Base-by-base conservation (phyloP, 1,140 invertebrate genomes). In the Ganaspis sp. region DNA sequence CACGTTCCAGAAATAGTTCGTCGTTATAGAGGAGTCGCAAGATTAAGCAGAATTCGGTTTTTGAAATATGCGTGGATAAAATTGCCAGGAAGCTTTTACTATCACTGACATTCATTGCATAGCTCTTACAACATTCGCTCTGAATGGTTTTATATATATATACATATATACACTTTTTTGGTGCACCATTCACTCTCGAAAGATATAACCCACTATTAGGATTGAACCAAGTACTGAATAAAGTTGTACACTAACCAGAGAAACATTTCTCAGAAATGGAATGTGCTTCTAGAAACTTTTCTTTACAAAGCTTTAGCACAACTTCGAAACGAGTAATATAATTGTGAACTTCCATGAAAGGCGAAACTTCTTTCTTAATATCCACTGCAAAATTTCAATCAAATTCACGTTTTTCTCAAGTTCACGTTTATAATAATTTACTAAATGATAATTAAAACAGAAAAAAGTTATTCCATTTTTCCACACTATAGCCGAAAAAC, bases 241-340 rank as follows among this genome's bases (percentile, higher is more conserved):
- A 64, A 64, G 58, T 64, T 11, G 58, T 64, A 64, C 11, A 29
- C 23, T 29, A 64, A n/a, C 23, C 23, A 64, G 23, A 58, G 21
- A 64, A 64, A 64, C 58, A 26, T 64, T 64, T 64, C 58, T 29
- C 12, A 64, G 58, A 26, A 64, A 64, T 64, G 58, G 58, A 64
- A 64, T 64, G 23, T 64, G 8, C 58, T 11, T 26, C 58, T 8
- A 64, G 58, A 64, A 64, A 64, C 58, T 64, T 64, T 64, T 64
- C 58, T 64, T 29, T 64, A 64, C 29, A 3, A 17, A 64, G 58
- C 58, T 64, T 64, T 64, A 64, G 23, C 23, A 29, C 29, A 64
- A 64, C 58, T 34, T n/a, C 58, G 23, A 64, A 64, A 64, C 23
- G 26, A 34, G 58, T 26, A 64, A 64, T 34, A 64, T 64, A 64